These are phyloP conservation scores for Tenthredo mesomela DNA, from an alignment of 2,888 invertebrate species.

Conservation along the genomic window DNA sequence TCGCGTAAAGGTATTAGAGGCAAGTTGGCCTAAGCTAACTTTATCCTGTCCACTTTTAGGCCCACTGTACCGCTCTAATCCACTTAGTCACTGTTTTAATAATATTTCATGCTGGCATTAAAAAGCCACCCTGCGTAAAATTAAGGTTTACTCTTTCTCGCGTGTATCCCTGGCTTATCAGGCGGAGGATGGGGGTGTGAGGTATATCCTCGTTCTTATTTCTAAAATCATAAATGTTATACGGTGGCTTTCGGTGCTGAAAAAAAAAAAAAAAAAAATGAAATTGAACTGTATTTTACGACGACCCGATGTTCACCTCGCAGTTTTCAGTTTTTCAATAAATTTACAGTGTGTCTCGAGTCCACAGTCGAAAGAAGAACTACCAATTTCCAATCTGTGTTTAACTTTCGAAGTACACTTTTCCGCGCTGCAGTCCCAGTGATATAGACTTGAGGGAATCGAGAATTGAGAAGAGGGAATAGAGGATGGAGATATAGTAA, in stretches of 20 bases:
- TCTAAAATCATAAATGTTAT: background rate
- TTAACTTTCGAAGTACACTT: constrained; percentile 70
- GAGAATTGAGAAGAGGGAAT: constrained; percentile 48
- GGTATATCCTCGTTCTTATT: background rate
- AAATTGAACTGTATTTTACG: background rate
- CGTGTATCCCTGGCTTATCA: constrained; percentile 18
- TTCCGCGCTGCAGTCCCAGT: constrained; percentile 37
- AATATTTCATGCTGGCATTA: constrained; percentile 37
- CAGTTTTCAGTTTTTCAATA: constrained; percentile 44
- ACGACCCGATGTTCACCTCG: constrained; percentile 49
- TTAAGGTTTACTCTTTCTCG: constrained; percentile 17
- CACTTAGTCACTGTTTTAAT: constrained; percentile 49
- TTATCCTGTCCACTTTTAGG: constrained; percentile 48
- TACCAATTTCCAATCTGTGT: constrained; percentile 69
- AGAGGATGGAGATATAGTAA: constrained; percentile 19
- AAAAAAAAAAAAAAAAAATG: background rate
- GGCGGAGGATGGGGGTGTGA: too few species aligned
- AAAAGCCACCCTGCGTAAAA: constrained; percentile 47
- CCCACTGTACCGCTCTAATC: constrained; percentile 48
- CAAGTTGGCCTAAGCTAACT: constrained; percentile 42
- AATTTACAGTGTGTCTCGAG: constrained; percentile 23
- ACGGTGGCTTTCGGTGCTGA: background rate
- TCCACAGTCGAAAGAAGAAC: constrained; percentile 61
- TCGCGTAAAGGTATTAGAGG: constrained; percentile 33
- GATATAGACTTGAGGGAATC: constrained; percentile 50